phyloP scores from a whole-genome alignment of 2,113 vertebrate genomes.

The Tricholaema leucomelas region DNA sequence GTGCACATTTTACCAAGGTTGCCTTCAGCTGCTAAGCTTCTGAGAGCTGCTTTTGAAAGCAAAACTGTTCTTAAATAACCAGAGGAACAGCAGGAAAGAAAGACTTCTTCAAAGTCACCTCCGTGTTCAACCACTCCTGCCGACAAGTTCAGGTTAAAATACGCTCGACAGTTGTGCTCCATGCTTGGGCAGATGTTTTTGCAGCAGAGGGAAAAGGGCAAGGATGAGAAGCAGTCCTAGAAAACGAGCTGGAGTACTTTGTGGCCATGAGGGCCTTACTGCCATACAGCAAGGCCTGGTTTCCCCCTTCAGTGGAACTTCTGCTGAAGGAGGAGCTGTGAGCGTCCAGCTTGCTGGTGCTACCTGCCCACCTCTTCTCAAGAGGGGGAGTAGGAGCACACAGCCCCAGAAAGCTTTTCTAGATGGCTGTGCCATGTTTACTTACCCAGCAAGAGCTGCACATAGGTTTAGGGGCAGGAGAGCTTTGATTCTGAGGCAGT shows the following conservation, averaged over 20 bases:
- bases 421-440: not conserved
- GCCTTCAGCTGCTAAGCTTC: not conserved
- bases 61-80: not conserved
- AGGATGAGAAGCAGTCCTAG: no score
- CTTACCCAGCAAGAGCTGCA: no score
- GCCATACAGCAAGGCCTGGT: not conserved
- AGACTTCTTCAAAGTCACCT: rapidly evolving
- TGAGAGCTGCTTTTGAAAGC: not conserved
- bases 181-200: no score
- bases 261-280: not conserved
- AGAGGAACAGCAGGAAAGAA: not conserved
- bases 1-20: rapidly evolving
- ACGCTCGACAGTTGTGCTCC: no score
- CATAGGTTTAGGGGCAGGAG: no score
- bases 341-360: not conserved
- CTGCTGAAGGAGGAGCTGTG: not conserved
- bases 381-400: not conserved
- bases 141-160: no score
- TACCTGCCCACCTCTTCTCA: no score
- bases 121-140: no score
- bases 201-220: no score
- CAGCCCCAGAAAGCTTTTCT: not conserved
- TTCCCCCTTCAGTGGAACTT: not conserved
- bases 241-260: not conserved
- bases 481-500: not conserved